phyloP scores from a whole-genome alignment of 1,140 invertebrate species.

The Acromyrmex echinatior region DNA sequence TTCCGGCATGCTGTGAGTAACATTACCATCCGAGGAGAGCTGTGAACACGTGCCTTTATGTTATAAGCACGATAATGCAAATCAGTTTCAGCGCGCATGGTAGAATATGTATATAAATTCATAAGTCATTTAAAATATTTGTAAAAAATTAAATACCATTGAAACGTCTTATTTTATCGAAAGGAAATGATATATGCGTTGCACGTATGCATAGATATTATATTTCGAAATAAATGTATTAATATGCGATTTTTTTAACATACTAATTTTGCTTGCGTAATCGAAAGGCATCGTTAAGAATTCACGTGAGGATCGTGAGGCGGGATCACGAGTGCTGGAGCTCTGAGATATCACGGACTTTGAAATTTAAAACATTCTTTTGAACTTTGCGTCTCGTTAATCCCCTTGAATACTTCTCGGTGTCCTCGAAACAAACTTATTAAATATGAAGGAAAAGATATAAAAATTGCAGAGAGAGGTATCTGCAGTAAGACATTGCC shows the following conservation, averaged over 20 bases:
- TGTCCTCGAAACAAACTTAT: not conserved
- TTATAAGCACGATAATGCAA: constrained; percentile 25
- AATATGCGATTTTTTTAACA: not conserved
- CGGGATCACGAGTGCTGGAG: not conserved
- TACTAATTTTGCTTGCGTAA: not conserved
- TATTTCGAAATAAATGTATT: not conserved
- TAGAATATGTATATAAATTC: constrained; percentile 34
- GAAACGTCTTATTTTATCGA: not conserved
- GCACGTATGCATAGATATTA: not conserved
- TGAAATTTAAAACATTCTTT: constrained; percentile 1
- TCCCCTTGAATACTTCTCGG: not conserved
- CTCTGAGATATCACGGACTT: not conserved
- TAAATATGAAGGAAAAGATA: not conserved
- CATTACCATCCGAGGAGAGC: not conserved
- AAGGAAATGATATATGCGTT: not conserved
- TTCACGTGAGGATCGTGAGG: not conserved
- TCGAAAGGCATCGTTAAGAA: not conserved
- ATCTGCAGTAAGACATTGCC: not conserved
- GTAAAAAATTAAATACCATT: not conserved
- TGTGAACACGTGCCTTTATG: constrained; percentile 22
- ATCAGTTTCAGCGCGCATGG: constrained; percentile 12
- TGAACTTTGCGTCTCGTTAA: not conserved
- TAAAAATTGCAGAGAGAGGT: constrained; percentile 12
- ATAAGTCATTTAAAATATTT: constrained; percentile 32
- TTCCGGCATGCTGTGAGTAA: constrained; percentile 19